Evolutionary conservation across 2,888 invertebrate genomes (phyloP).

Genomic region (Hydroisotoma schaefferi): DNA sequence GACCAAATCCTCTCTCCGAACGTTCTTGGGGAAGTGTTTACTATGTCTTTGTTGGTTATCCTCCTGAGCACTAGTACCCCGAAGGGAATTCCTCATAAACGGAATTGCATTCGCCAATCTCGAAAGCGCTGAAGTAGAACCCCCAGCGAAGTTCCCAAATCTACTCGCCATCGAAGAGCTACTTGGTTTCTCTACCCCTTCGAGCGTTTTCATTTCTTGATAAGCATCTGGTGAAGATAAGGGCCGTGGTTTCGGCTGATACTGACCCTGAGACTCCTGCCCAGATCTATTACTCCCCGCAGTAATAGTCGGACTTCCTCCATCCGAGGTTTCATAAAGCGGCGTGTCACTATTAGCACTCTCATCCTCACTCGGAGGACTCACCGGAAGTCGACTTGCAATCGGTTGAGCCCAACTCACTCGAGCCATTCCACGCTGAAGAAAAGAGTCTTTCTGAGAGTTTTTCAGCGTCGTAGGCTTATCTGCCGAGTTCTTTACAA

Average conservation of each 20-base stretch:
- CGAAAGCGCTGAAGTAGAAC: neutral
- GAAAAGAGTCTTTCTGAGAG: constrained; percentile 12
- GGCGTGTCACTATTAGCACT: constrained; percentile 38
- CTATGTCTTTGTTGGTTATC: neutral
- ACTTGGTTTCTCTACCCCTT: neutral
- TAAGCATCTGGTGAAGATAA: constrained; percentile 26
- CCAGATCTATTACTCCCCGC: too few species aligned
- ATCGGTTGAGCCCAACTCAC: constrained; percentile 48
- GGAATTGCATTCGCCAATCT: constrained; percentile 41
- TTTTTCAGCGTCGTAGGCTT: constrained; percentile 22
- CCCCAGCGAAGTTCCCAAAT: too few species aligned
- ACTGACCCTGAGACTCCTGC: too few species aligned
- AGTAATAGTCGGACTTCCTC: constrained; percentile 8
- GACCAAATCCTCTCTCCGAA: constrained; percentile 20
- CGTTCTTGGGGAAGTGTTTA: neutral
- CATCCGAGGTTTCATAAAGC: constrained; percentile 32
- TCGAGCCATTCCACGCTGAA: constrained; percentile 12
- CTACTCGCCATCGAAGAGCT: constrained; percentile 36
- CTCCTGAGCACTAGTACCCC: constrained; percentile 7
- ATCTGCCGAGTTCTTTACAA: constrained; percentile 19
- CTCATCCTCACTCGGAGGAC: constrained; percentile 32
- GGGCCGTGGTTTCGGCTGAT: constrained; percentile 17
- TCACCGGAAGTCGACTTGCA: constrained; percentile 35
- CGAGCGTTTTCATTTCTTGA: constrained; percentile 25
- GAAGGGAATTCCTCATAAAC: constrained; percentile 41